Percentiles rank a stretch among this genome's conserved stretches.
Conservation (phyloP, 2,113 vertebrate genomes). For the Strix aluco region DNA sequence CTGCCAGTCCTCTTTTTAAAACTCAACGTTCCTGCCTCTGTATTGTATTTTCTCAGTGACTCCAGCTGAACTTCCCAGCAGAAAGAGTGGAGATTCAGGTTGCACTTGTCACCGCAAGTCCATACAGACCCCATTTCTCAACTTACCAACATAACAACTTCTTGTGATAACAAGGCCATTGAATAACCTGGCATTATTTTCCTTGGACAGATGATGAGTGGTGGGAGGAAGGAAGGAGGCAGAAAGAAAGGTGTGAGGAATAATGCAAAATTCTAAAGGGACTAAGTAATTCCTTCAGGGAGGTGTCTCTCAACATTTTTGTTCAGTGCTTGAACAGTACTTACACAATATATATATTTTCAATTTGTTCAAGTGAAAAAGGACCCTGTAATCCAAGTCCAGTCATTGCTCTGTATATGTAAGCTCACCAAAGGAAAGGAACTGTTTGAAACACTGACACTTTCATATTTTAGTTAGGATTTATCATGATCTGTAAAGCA, state of each 20-base stretch:
- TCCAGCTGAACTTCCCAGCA: background rate
- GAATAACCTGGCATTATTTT: slow-evolving; percentile 21
- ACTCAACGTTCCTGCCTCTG: background rate
- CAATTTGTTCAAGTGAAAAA: background rate
- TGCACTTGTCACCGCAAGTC: background rate
- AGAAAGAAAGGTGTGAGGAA: background rate
- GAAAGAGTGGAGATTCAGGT: background rate
- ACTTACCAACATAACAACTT: background rate
- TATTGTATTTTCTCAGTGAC: background rate
- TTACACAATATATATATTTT: background rate
- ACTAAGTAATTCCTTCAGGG: background rate
- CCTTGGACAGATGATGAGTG: background rate
- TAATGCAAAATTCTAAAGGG: background rate
- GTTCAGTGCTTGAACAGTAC: background rate
- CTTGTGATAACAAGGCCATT: background rate
- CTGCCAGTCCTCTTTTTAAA: background rate
- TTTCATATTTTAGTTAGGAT: background rate
- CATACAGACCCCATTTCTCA: background rate
- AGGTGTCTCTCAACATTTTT: background rate
- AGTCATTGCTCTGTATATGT: background rate
- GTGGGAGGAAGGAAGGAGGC: background rate
- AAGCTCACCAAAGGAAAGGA: background rate
- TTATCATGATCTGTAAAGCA: slow-evolving; percentile 20
- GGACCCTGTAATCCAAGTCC: background rate
- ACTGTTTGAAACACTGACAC: background rate